Percentiles rank a stretch among this genome's conserved stretches.
These are phyloP conservation scores for Pluvianellus socialis DNA, from an alignment of 2,113 vertebrate species.

Conservation along the genomic window DNA sequence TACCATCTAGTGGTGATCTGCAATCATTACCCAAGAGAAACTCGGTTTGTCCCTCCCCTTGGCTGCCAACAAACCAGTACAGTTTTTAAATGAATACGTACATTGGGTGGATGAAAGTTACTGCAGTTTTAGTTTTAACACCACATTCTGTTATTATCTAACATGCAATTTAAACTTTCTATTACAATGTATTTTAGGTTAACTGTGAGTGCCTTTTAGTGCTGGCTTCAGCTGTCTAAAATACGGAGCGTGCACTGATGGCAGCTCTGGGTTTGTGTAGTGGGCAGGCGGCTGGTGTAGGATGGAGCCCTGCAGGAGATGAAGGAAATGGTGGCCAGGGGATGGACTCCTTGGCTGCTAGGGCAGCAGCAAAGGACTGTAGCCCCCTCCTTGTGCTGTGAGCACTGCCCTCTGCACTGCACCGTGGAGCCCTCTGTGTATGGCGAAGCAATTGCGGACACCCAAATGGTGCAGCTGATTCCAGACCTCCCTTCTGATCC, in stretches of 20 bases:
- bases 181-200: neutral
- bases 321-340: neutral
- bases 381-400: neutral
- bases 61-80: neutral
- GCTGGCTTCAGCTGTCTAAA: neutral
- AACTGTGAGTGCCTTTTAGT: neutral
- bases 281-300: rapidly evolving
- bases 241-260: neutral
- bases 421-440: neutral
- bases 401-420: too few species aligned
- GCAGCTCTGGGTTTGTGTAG: neutral
- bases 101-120: neutral
- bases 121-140: conserved; percentile 31
- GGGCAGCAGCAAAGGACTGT: neutral
- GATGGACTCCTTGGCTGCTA: neutral
- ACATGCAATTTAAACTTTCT: conserved; percentile 20
- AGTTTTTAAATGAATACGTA: neutral
- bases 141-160: neutral
- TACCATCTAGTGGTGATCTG: conserved; percentile 74
- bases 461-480: neutral
- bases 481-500: neutral
- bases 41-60: neutral
- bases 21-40: neutral
- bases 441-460: neutral
- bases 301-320: neutral